Evolutionary conservation across 64 coral and sea anemone genomes (phyloP).

Genomic region (Catalaphyllia jardinei): DNA sequence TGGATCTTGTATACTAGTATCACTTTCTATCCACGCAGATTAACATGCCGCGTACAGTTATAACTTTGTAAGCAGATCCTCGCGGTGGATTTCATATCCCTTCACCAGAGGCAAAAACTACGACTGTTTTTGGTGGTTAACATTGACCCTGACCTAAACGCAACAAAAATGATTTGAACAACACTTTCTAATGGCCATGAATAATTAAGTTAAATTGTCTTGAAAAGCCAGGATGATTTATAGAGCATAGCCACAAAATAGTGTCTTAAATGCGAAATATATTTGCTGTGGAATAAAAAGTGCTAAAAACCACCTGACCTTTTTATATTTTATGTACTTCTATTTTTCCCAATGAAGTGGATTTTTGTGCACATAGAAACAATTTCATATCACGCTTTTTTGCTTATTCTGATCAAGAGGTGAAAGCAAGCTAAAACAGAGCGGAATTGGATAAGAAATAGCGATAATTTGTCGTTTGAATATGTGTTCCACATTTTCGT

Average conservation of each 20-base stretch:
- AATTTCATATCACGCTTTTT: too few relatives aligned
- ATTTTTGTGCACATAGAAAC: neutral
- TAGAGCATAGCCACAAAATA: neutral
- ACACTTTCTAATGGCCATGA: conserved; percentile 38
- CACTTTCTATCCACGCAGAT: neutral
- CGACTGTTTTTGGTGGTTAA: neutral
- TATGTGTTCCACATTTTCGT: too few relatives aligned
- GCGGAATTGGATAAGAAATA: too few relatives aligned
- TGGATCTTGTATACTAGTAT: neutral
- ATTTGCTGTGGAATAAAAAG: conserved; percentile 14
- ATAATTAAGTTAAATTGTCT: conserved; percentile 49
- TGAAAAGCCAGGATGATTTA: conserved; percentile 14
- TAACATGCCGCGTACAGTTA: neutral
- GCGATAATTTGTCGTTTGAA: too few relatives aligned
- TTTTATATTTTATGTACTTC: too few relatives aligned
- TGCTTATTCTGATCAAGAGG: neutral
- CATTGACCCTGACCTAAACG: neutral
- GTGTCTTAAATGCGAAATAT: conserved; percentile 17
- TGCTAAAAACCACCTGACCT: neutral
- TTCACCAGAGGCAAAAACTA: neutral
- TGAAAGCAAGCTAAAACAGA: too few relatives aligned
- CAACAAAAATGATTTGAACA: neutral
- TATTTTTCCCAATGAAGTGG: neutral
- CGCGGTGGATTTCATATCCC: neutral
- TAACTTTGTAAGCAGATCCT: neutral